Conservation (phyloP, 2,113 vertebrate species). For the Forbesichthys papilliferus region DNA sequence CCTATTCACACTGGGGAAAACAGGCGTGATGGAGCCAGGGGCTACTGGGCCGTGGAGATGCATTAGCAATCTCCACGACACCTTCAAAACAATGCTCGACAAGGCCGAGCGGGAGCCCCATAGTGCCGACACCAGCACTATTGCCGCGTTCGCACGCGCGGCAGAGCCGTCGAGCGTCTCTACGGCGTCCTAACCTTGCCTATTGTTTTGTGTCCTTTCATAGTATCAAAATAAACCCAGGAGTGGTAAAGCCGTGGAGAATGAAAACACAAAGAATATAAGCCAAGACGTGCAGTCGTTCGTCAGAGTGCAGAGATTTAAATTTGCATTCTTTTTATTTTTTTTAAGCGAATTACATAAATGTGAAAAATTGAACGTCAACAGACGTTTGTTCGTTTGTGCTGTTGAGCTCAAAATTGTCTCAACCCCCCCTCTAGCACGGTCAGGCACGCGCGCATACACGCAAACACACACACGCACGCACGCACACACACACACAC, state of each 20-base stretch:
- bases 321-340: constrained; percentile 72
- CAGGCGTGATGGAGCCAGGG: constrained; percentile 64
- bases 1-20: constrained; percentile 68
- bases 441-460: constrained; percentile 18
- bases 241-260: constrained; percentile 40
- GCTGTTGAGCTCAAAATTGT: constrained; percentile 55
- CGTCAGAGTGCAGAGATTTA: constrained; percentile 27
- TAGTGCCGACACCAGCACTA: constrained; percentile 67
- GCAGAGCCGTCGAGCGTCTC: constrained; percentile 5
- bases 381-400: constrained; percentile 60
- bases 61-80: constrained; percentile 70
- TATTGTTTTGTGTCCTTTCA: constrained; percentile 71
- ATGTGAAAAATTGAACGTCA: constrained; percentile 18
- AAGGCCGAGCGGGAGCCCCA: constrained; percentile 64
- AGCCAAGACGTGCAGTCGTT: constrained; percentile 37
- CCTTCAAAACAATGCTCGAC: constrained; percentile 68
- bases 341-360: constrained; percentile 52
- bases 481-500: constrained; percentile 20
- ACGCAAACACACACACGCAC: neutral
- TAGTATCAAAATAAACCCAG: constrained; percentile 62
- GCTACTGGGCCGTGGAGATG: constrained; percentile 62
- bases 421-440: constrained; percentile 72
- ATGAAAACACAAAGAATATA: constrained; percentile 26
- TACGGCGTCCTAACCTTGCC: constrained; percentile 65
- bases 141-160: constrained; percentile 27